Conservation (phyloP, 2,113 vertebrate species). For the Oncorhynchus masou region DNA sequence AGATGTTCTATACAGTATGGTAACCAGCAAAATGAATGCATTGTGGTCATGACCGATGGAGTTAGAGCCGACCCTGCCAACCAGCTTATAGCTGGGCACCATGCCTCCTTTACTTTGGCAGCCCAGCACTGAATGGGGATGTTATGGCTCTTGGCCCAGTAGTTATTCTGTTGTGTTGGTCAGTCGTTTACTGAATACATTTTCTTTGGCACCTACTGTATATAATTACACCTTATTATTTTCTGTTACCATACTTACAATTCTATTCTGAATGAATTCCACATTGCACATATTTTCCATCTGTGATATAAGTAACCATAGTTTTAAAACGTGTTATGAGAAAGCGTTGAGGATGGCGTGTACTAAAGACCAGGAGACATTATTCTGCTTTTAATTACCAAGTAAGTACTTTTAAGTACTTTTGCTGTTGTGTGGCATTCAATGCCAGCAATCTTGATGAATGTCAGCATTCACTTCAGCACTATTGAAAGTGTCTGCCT, state of each 20-base stretch:
- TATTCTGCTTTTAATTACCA: neutral
- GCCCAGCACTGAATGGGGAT: neutral
- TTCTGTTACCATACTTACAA: neutral
- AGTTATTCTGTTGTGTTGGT: neutral
- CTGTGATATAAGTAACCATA: too few relatives aligned
- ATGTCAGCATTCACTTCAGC: neutral
- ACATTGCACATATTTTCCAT: too few relatives aligned
- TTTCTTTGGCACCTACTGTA: neutral
- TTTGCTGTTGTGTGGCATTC: neutral
- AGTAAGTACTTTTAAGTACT: neutral
- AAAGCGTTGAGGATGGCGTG: too few relatives aligned
- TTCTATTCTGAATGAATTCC: too few relatives aligned
- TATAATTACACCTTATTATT: neutral
- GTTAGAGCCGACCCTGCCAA: neutral
- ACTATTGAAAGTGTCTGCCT: neutral
- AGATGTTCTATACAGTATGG: too few relatives aligned
- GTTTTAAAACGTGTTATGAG: too few relatives aligned
- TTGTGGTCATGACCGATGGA: neutral
- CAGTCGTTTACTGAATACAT: neutral
- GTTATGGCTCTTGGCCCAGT: neutral
- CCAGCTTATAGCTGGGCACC: neutral
- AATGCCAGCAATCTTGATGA: neutral
- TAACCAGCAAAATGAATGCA: too few relatives aligned
- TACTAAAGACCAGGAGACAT: neutral
- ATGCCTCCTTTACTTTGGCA: neutral